Evolutionary conservation across 1,140 invertebrate genomes (phyloP).

Genomic region (Pantala flavescens): DNA sequence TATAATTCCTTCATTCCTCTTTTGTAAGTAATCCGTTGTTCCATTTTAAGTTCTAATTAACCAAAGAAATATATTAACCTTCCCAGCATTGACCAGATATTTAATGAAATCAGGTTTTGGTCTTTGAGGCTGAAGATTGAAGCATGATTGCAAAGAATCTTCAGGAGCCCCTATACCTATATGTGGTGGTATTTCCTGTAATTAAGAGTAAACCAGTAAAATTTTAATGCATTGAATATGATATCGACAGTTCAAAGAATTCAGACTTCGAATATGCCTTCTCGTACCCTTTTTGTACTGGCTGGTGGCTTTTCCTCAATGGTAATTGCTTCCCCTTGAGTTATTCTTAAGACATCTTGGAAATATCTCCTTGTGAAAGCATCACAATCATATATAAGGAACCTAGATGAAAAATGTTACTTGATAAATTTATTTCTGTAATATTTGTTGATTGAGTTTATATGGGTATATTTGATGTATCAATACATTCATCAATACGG

Average conservation of each 20-base stretch:
- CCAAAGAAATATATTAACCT: conserved; percentile 33
- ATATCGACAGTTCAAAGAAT: too few relatives aligned
- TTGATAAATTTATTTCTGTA: too few relatives aligned
- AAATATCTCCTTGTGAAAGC: conserved; percentile 69
- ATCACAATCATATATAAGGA: conserved; percentile 71
- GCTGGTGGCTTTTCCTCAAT: conserved; percentile 11
- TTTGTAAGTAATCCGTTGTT: too few relatives aligned
- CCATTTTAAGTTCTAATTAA: too few relatives aligned
- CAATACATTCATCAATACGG: too few relatives aligned
- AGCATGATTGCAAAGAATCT: conserved; percentile 58
- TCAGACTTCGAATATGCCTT: too few relatives aligned
- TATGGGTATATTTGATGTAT: too few relatives aligned
- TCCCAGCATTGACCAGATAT: conserved; percentile 49
- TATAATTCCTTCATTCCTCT: too few relatives aligned
- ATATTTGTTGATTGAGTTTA: too few relatives aligned
- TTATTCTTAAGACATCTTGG: conserved; percentile 18
- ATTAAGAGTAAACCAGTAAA: not conserved
- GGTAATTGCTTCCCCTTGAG: not conserved
- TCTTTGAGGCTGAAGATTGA: conserved; percentile 52
- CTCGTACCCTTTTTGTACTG: not conserved
- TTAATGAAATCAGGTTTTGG: conserved; percentile 56
- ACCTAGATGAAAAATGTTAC: conserved; percentile 30
- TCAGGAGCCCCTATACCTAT: conserved; percentile 60
- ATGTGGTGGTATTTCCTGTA: conserved; percentile 45
- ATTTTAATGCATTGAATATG: too few relatives aligned